Percentiles rank a stretch among this genome's conserved stretches.
Evolutionary conservation across 2,888 invertebrate genomes (phyloP).

Genomic region (Cheilosia variabilis): DNA sequence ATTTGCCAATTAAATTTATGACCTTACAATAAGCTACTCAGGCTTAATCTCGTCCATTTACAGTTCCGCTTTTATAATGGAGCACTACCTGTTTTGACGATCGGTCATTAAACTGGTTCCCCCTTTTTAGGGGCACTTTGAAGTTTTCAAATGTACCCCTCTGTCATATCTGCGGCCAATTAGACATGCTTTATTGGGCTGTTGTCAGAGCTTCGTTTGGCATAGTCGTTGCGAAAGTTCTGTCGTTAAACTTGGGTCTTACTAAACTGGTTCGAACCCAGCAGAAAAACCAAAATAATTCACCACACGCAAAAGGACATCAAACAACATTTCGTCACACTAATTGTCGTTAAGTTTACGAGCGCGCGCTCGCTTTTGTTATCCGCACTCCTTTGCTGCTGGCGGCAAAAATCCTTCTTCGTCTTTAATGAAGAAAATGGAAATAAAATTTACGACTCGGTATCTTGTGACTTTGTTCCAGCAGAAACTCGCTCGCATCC

Average conservation of each 20-base stretch:
- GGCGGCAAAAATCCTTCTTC: constrained; percentile 7
- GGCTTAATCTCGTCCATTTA: neutral
- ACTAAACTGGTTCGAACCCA: constrained; percentile 11
- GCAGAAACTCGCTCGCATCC: constrained; percentile 15
- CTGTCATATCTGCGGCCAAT: constrained; percentile 28
- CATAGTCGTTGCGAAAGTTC: constrained; percentile 58
- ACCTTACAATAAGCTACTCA: no score
- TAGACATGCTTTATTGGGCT: constrained; percentile 29
- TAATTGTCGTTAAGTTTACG: constrained; percentile 73
- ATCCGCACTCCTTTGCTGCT: neutral
- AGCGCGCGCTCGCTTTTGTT: constrained; percentile 39
- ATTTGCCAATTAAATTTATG: no score
- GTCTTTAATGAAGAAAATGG: constrained; percentile 21
- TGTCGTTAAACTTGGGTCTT: constrained; percentile 46
- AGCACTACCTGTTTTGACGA: neutral
- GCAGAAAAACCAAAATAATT: constrained; percentile 7
- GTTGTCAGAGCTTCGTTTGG: constrained; percentile 32
- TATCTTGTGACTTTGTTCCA: constrained; percentile 52
- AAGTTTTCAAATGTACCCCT: constrained; percentile 5
- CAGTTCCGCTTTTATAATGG: neutral
- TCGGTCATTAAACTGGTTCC: neutral
- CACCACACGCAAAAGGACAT: constrained; percentile 41
- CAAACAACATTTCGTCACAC: constrained; percentile 68
- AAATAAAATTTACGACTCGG: constrained; percentile 58
- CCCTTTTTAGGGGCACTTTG: neutral